phyloP scores from a whole-genome alignment of 1,140 invertebrate genomes.

The Ostrea edulis region DNA sequence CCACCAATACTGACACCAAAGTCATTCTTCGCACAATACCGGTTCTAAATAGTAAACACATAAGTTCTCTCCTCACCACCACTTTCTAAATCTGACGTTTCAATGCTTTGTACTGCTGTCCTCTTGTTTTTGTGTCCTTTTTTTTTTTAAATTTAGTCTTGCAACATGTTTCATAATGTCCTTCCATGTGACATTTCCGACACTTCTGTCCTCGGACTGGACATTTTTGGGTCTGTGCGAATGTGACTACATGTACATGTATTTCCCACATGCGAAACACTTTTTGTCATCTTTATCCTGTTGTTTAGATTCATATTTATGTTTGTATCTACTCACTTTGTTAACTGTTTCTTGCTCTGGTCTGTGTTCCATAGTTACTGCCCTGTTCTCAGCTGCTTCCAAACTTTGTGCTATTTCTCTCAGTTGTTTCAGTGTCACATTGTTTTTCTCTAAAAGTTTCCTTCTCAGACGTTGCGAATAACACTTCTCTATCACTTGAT shows the following conservation, averaged over 20 bases:
- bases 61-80: neutral
- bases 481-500: constrained; percentile 62
- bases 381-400: constrained; percentile 53
- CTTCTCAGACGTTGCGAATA: constrained; percentile 42
- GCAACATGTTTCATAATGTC: constrained; percentile 50
- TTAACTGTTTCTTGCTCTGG: constrained; percentile 26
- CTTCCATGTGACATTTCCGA: constrained; percentile 36
- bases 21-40: neutral
- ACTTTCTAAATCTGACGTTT: constrained; percentile 7
- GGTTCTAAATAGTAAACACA: constrained; percentile 8
- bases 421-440: constrained; percentile 48
- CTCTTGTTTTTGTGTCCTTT: neutral
- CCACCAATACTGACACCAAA: constrained; percentile 44
- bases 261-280: constrained; percentile 47
- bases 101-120: neutral
- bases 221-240: constrained; percentile 36
- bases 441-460: constrained; percentile 51
- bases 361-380: constrained; percentile 47
- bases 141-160: constrained; percentile 33
- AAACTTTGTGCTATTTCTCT: constrained; percentile 43
- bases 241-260: constrained; percentile 42
- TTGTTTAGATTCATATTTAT: neutral
- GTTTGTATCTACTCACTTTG: constrained; percentile 20
- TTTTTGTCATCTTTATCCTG: neutral
- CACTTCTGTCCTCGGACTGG: constrained; percentile 45